Percentiles rank a stretch among this genome's conserved stretches.
These are phyloP conservation scores for Brachypodius melanocephalos DNA, from an alignment of 2,113 vertebrate species.

Conservation along the genomic window DNA sequence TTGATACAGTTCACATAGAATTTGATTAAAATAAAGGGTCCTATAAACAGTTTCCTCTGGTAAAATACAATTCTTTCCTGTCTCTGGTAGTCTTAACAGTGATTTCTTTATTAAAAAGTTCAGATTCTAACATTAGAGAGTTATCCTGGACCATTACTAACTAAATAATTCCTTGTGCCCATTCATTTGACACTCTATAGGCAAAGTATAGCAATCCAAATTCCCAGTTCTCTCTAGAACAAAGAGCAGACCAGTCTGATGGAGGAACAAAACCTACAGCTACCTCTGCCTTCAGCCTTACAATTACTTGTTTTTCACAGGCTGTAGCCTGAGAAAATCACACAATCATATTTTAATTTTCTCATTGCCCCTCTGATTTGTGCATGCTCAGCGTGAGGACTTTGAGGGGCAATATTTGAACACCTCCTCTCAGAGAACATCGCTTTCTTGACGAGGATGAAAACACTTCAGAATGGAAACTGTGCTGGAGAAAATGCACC, in stretches of 20 bases:
- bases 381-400: neutral
- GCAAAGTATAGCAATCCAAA: neutral
- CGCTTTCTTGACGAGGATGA: neutral
- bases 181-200: neutral
- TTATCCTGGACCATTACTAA: neutral
- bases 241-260: neutral
- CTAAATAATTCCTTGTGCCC: neutral
- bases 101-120: neutral
- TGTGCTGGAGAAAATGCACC: neutral
- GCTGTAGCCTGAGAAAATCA: neutral
- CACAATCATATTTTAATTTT: neutral
- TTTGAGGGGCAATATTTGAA: neutral
- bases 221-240: neutral
- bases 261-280: neutral
- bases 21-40: neutral
- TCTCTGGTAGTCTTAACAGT: neutral
- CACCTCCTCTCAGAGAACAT: neutral
- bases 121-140: neutral
- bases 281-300: neutral
- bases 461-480: neutral
- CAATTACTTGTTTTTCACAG: neutral
- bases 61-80: neutral
- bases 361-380: neutral
- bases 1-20: neutral
- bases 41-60: neutral